Percentiles rank a stretch among this genome's conserved stretches.
These are phyloP conservation scores for Drosophila leontia DNA, from an alignment of 1,140 invertebrate species.

Conservation along the genomic window DNA sequence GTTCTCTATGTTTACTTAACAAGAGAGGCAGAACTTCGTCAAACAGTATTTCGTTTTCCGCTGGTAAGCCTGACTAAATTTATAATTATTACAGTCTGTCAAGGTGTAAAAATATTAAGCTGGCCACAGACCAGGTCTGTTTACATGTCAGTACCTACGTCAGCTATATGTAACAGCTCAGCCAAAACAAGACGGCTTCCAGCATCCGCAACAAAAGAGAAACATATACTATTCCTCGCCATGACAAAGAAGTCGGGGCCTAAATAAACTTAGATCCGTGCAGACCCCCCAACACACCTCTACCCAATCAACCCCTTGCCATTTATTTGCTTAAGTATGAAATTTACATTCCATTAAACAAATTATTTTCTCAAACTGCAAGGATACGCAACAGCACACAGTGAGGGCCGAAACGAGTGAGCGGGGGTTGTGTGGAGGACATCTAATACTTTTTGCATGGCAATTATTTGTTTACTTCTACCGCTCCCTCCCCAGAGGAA, in stretches of 20 bases:
- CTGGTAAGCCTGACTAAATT: not conserved
- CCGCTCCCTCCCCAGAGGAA: constrained; percentile 12
- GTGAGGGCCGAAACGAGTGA: not conserved
- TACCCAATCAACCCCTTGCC: constrained; percentile 44
- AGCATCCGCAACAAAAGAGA: constrained; percentile 31
- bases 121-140: not conserved
- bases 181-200: constrained; percentile 20
- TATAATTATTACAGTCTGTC: not conserved
- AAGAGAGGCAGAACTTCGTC: not conserved
- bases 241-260: constrained; percentile 9
- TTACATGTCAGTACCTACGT: constrained; percentile 12
- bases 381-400: constrained; percentile 50
- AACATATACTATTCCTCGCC: constrained; percentile 47
- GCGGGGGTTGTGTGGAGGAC: constrained; percentile 9
- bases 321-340: constrained; percentile 81
- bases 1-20: not conserved
- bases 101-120: not conserved
- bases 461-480: constrained; percentile 75
- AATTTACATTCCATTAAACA: constrained; percentile 83
- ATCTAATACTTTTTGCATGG: constrained; percentile 79
- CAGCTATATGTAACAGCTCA: constrained; percentile 9
- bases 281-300: not conserved
- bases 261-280: constrained; percentile 13
- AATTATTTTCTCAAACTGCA: constrained; percentile 77
- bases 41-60: no score